Base-by-base conservation (phyloP, 2,888 invertebrate species). In the Palloptera scutellata region DNA sequence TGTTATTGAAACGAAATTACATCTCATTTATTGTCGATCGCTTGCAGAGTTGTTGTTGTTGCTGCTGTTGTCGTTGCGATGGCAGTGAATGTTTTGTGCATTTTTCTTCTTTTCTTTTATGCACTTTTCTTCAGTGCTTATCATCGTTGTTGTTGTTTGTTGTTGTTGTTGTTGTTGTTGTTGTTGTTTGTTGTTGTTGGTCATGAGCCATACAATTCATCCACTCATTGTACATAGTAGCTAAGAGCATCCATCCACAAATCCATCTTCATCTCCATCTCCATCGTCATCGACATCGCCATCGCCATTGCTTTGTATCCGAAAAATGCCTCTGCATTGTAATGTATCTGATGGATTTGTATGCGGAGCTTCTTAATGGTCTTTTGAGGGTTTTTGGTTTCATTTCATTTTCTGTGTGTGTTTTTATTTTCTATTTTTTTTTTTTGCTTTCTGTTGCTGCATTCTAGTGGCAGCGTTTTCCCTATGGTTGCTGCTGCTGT, bases 1-100 rank as follows among this genome's bases (percentile, higher is more conserved):
- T 12, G 48, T 48, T 48, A 15, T 12, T 48, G 12, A 67, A 64
- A 59, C 53, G 64, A 70, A 67, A 70, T 67, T 70, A 67, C 70
- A 70, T 67, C 70, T 67, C 70, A 70, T 70, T 70, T 66, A 69
- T 69, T 59, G 64, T 12, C 59, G 64, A 58, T 59, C 55, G 55
- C 15, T 45, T 42, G 57, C 55, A 30, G 2, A 30, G 30, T 30
- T 30, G 30, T 30, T 30, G 30, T 30, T 30, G 30, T 6, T 30
- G 6, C 6, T 30, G 30, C 6, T 30, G 6, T 30, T 30, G 30
- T 30, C 4, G 17, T 59, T 59, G 59, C 3, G 30, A 2, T 30
- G 30, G 30, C 30, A 42, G 40, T 30, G 15, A 48, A 48, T 48
- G 48, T 30, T 2, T n/a, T 48, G 48, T 48, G 48, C 8, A 48